Conservation (phyloP, 2,113 vertebrate species). For the Lycaon pictus region DNA sequence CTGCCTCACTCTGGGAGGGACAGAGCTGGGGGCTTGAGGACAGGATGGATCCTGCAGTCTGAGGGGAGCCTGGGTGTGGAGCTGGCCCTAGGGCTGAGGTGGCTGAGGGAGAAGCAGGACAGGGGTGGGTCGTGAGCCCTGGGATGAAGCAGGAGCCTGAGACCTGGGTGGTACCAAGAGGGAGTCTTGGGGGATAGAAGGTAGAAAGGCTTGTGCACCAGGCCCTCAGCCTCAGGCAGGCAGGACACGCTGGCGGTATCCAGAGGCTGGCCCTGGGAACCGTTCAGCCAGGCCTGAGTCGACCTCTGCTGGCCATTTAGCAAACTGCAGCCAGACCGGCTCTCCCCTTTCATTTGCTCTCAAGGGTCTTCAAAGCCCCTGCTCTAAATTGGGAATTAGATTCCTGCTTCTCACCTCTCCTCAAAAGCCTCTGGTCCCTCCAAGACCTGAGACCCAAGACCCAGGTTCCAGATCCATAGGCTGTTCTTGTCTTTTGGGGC, state of each 20-base stretch:
- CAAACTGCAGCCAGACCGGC: slow-evolving; percentile 57
- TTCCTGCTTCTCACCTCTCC: background rate
- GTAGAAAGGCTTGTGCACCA: background rate
- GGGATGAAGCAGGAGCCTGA: background rate
- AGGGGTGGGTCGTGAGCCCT: background rate
- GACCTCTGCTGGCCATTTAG: slow-evolving; percentile 75
- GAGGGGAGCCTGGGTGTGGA: background rate
- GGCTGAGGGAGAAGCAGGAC: background rate
- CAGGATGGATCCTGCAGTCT: background rate
- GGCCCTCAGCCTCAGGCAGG: background rate
- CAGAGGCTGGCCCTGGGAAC: background rate
- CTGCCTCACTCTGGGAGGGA: background rate
- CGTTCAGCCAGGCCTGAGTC: background rate
- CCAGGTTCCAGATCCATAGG: background rate
- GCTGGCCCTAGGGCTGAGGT: background rate
- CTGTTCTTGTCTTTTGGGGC: background rate
- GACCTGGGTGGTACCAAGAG: background rate
- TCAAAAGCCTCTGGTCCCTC: background rate
- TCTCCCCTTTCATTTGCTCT: background rate
- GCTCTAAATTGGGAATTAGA: no score
- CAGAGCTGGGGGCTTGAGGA: background rate
- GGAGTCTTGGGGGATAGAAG: background rate
- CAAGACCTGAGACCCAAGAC: background rate
- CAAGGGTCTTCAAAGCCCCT: background rate
- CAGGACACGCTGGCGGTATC: background rate